Percentiles rank a stretch among this genome's conserved stretches.
These are phyloP conservation scores for Euproctis similis DNA, from an alignment of 2,888 invertebrate genomes.

Conservation along the genomic window DNA sequence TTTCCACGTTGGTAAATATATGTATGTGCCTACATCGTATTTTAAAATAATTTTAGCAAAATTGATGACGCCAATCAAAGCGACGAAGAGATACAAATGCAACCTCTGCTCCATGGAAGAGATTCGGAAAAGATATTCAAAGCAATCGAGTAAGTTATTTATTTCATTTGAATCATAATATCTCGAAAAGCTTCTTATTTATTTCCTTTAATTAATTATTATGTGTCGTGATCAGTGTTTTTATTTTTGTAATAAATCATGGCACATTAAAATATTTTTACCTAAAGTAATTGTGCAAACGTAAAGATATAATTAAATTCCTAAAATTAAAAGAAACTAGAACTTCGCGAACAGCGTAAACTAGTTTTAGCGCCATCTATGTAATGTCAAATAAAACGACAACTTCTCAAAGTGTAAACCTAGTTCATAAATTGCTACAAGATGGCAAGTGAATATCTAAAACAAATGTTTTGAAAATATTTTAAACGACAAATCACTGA, in stretches of 20 bases:
- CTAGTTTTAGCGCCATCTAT: constrained; percentile 5
- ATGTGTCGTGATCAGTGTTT: constrained; percentile 34
- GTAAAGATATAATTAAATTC: neutral
- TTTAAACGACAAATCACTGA: too few species aligned
- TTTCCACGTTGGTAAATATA: neutral
- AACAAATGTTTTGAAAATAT: too few species aligned
- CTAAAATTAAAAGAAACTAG: too few species aligned
- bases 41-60: constrained; percentile 33
- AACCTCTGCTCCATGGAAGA: constrained; percentile 79
- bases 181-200: constrained; percentile 16
- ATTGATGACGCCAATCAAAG: constrained; percentile 61
- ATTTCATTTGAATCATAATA: constrained; percentile 1
- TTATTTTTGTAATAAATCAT: constrained; percentile 37
- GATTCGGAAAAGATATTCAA: constrained; percentile 79
- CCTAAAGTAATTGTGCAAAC: neutral
- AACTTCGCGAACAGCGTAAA: neutral
- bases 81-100: constrained; percentile 86
- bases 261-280: constrained; percentile 59
- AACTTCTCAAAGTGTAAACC: too few species aligned
- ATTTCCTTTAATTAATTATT: constrained; percentile 9
- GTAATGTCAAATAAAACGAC: too few species aligned
- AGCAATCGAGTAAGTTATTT: constrained; percentile 80
- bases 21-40: neutral
- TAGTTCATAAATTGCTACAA: too few species aligned
- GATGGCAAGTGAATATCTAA: too few species aligned